Percentiles rank a stretch among this genome's conserved stretches.
Conservation (phyloP, 2,888 invertebrate genomes). For the Theretra japonica region DNA sequence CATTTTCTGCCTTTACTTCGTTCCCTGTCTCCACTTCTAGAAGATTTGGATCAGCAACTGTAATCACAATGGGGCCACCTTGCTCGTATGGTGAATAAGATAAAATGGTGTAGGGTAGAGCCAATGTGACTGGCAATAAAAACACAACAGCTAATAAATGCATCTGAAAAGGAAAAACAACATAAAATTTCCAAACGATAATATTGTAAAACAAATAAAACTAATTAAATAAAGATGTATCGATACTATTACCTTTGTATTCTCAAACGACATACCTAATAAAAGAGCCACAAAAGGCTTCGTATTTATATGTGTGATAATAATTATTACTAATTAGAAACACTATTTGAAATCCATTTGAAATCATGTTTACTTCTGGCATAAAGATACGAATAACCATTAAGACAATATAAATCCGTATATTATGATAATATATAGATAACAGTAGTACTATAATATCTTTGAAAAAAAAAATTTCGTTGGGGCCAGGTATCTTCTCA, state of each 20-base stretch:
- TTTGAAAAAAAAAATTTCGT: too few relatives aligned
- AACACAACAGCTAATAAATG: not conserved
- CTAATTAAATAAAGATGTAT: not conserved
- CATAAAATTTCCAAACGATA: not conserved
- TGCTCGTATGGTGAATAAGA: not conserved
- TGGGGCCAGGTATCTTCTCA: too few relatives aligned
- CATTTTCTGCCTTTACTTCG: not conserved
- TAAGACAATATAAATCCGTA: not conserved
- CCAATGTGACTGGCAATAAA: not conserved
- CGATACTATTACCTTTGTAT: not conserved
- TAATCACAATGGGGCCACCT: not conserved
- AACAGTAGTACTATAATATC: too few relatives aligned
- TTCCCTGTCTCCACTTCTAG: not conserved
- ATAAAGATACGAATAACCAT: not conserved
- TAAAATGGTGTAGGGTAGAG: slow-evolving; percentile 1
- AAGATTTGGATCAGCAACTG: not conserved
- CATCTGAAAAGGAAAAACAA: slow-evolving; percentile 13
- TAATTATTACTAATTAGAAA: slow-evolving; percentile 2
- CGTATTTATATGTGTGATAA: slow-evolving; percentile 4
- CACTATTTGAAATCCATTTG: not conserved
- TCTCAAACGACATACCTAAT: not conserved
- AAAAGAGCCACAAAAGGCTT: not conserved
- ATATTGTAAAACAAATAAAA: not conserved
- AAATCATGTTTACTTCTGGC: not conserved
- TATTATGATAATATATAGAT: not conserved